Conservation (phyloP, 2,888 invertebrate species). For the Harpagoxenus sublaevis region DNA sequence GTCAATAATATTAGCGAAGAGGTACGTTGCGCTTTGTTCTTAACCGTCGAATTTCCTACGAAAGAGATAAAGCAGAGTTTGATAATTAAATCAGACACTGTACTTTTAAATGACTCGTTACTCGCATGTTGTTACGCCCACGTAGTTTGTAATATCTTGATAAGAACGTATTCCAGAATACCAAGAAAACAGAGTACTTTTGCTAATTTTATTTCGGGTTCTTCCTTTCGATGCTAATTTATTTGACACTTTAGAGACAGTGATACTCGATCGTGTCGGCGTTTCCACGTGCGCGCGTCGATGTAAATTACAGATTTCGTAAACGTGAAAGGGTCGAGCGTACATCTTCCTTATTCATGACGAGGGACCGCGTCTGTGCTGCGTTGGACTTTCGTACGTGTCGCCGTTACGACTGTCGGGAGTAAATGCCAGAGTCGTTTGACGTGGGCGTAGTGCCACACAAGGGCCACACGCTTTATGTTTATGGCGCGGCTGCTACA, state of each 20-base stretch:
- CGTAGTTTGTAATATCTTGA: neutral
- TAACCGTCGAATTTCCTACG: neutral
- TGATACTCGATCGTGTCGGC: neutral
- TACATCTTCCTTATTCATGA: constrained; percentile 70
- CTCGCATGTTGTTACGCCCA: neutral
- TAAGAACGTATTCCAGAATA: neutral
- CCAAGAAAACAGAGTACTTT: neutral
- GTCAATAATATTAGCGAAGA: constrained; percentile 13
- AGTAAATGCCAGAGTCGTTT: constrained; percentile 59
- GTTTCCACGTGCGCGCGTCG: neutral
- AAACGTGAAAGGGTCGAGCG: constrained; percentile 36
- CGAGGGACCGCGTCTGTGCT: constrained; percentile 42
- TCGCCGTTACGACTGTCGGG: constrained; percentile 63
- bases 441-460: constrained; percentile 58
- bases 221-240: neutral
- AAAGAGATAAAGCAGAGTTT: neutral
- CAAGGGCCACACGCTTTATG: constrained; percentile 63
- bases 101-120: neutral
- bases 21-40: neutral
- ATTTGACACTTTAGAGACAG: neutral
- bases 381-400: constrained; percentile 62
- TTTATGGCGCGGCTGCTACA: constrained; percentile 73
- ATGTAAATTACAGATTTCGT: constrained; percentile 47
- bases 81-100: neutral
- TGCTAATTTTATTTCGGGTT: neutral